Evolutionary conservation across 2,888 invertebrate species (phyloP), one percentile per base, ranked within the genome.

Genomic region (Leucophenga maculata): DNA sequence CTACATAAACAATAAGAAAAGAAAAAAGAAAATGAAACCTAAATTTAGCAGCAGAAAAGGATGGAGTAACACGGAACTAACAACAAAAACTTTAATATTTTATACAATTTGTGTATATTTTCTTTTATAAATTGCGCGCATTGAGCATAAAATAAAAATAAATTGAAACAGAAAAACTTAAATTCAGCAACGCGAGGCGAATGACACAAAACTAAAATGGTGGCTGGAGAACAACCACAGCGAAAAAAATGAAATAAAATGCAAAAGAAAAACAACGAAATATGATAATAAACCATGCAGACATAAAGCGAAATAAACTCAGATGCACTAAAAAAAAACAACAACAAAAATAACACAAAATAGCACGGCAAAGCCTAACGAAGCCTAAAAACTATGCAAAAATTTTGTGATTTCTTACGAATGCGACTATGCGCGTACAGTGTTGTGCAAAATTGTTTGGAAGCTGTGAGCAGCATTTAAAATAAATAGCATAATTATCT

Each of bases 181-280:
- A 46, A 44, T 44, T 46, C 11, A n/a, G 62, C 62, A 64, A n/a
- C 22, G 26, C 62, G 48, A 46, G 62, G 62, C 62, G 62, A 64
- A 64, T 46, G 46, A 48, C 46, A 46, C 62, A 46, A 60, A 39
- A 60, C 39, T 60, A 20, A 64, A 48, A 48, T 46, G 22, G 11
- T 64, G 46, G 8, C 39, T 50, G 6, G 9, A 50, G n/a, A 18
- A 50, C 14, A 18, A 50, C 16, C 6, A 18, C 6, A 18, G 8
- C n/a, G 2, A 26, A 2, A 26, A 18, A 18, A 8, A n/a, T n/a
- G n/a, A n/a, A 50, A 18, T 18, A 16, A 50, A 18, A 8, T 50
- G 14, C 14, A 50, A 16, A 50, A 18, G 1, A 50, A 16, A 16
- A 50, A 26, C 22, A 11, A 57, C 32, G 16, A 16, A 57, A 26